Conservation (phyloP, 2,113 vertebrate species). For the Sporophila hypoxantha region DNA sequence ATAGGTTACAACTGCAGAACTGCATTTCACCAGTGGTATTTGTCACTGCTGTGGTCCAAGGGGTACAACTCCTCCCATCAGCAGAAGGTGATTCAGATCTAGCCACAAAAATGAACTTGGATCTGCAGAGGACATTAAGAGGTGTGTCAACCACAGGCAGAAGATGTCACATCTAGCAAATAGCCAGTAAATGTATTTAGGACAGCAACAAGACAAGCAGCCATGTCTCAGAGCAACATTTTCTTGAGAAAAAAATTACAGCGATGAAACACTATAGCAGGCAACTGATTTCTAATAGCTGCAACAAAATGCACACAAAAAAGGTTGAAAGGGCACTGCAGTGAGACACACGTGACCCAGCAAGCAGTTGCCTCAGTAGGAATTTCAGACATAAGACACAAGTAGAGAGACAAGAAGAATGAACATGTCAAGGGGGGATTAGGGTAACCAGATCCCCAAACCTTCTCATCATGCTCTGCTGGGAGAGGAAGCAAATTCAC, state of each 20-base stretch:
- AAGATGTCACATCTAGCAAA: neutral
- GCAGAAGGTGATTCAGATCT: neutral
- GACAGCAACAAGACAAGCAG: neutral
- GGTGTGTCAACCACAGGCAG: neutral
- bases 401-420: neutral
- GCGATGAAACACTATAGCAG: neutral
- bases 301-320: neutral
- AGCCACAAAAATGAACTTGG: neutral
- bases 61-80: neutral
- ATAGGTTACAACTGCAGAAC: neutral
- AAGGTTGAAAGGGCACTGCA: neutral
- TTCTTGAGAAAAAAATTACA: neutral
- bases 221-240: neutral
- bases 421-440: neutral
- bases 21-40: neutral
- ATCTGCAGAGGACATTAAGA: neutral
- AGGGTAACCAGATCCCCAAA: neutral
- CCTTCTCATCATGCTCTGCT: neutral
- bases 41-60: neutral
- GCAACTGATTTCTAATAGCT: neutral
- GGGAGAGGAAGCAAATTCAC: neutral
- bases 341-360: neutral
- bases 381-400: neutral
- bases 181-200: neutral
- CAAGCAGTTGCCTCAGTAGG: neutral